Conservation (phyloP, 2,888 invertebrate genomes). For the Adelphocoris suturalis region DNA sequence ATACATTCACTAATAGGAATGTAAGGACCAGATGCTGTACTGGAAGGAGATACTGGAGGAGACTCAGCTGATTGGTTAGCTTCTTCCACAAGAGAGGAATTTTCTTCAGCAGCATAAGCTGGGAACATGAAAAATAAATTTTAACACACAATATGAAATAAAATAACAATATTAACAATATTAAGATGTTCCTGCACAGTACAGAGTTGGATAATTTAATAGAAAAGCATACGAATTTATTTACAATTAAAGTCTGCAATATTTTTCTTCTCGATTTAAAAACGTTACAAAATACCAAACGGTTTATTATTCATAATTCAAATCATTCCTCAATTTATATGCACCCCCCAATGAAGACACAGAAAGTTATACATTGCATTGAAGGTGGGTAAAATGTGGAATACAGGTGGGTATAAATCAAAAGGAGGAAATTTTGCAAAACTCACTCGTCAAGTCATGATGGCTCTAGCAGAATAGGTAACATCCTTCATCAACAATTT, state of each 20-base stretch:
- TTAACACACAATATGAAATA: background rate
- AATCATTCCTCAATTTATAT: no score
- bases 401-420: no score
- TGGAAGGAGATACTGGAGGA: conserved; percentile 83
- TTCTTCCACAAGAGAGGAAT: conserved; percentile 78
- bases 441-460: no score
- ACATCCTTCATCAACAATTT: no score
- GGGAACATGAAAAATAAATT: background rate
- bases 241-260: no score
- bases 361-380: no score
- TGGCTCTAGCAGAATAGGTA: no score
- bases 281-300: no score
- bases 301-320: no score
- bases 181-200: background rate
- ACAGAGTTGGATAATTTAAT: background rate
- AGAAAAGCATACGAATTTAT: background rate
- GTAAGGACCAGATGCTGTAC: conserved; percentile 87
- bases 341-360: no score
- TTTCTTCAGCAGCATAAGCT: conserved; percentile 73
- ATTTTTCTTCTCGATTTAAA: background rate
- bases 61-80: conserved; percentile 79
- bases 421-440: no score
- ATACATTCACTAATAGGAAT: conserved; percentile 96
- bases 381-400: no score
- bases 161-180: background rate